Evolutionary conservation across 2,888 invertebrate species (phyloP).

Genomic region (Hydropsyche betteni): DNA sequence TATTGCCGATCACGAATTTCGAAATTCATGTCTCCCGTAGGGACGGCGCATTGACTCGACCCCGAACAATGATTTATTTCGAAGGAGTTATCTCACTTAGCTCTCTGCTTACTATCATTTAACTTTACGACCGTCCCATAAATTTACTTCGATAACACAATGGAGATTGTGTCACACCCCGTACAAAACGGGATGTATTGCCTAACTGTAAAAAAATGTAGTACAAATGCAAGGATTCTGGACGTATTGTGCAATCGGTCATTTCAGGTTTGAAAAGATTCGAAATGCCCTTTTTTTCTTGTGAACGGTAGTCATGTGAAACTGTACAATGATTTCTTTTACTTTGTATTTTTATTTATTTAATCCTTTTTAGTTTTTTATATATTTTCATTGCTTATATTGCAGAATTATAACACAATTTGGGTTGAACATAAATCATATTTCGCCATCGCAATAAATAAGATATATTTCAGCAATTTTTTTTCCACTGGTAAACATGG

Average conservation of each 20-base stretch:
- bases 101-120: conserved; percentile 41
- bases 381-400: no score
- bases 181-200: conserved; percentile 45
- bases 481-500: conserved; percentile 33
- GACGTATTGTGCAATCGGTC: conserved; percentile 9
- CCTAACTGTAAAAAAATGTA: conserved; percentile 38
- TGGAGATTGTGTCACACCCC: conserved; percentile 38
- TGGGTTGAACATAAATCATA: conserved; percentile 4
- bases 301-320: neutral
- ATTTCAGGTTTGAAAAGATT: conserved; percentile 12
- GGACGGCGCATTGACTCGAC: conserved; percentile 35
- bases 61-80: conserved; percentile 42
- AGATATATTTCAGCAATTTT: conserved; percentile 32
- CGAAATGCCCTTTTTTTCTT: neutral
- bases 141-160: conserved; percentile 43
- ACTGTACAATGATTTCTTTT: neutral
- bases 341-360: no score
- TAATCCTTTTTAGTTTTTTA: neutral
- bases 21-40: conserved; percentile 41
- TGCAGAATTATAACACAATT: conserved; percentile 7
- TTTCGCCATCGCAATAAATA: conserved; percentile 27
- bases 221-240: conserved; percentile 1
- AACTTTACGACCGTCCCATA: conserved; percentile 43
- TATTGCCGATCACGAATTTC: conserved; percentile 39
- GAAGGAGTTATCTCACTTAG: conserved; percentile 42